phyloP scores from a whole-genome alignment of 2,113 vertebrate species.

The Trinectes maculatus region DNA sequence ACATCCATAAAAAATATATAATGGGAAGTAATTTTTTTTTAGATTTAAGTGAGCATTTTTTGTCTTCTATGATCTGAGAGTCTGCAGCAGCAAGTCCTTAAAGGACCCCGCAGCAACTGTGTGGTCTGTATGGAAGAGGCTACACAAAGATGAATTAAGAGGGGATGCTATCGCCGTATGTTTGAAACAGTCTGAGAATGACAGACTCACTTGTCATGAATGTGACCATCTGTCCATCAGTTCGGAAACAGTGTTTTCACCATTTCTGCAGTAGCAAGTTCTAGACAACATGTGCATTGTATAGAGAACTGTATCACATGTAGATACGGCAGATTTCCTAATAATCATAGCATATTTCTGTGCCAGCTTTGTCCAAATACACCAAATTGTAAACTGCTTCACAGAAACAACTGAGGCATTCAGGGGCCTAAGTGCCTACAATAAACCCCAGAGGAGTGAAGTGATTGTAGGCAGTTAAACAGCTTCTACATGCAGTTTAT shows the following conservation, averaged over 20 bases:
- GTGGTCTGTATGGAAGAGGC: conserved; percentile 5
- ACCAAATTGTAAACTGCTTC: not conserved
- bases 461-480: not conserved
- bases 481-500: not conserved
- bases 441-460: not conserved
- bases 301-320: not conserved
- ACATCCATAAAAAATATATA: not conserved
- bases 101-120: conserved; percentile 30
- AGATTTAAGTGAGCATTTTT: conserved; percentile 18
- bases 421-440: not conserved
- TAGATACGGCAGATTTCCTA: not conserved
- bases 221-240: not conserved
- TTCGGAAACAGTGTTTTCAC: no score
- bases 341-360: not conserved
- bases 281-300: not conserved
- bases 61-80: conserved; percentile 22
- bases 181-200: conserved; percentile 23
- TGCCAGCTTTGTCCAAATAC: not conserved
- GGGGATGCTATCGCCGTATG: conserved; percentile 12
- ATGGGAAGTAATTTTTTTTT: not conserved
- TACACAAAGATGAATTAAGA: conserved; percentile 7
- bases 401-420: not conserved
- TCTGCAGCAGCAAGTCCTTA: conserved; percentile 25
- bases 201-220: not conserved
- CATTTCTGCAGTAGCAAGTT: no score